phyloP scores from a whole-genome alignment of 1,140 invertebrate genomes.

The Danaus melanippus region DNA sequence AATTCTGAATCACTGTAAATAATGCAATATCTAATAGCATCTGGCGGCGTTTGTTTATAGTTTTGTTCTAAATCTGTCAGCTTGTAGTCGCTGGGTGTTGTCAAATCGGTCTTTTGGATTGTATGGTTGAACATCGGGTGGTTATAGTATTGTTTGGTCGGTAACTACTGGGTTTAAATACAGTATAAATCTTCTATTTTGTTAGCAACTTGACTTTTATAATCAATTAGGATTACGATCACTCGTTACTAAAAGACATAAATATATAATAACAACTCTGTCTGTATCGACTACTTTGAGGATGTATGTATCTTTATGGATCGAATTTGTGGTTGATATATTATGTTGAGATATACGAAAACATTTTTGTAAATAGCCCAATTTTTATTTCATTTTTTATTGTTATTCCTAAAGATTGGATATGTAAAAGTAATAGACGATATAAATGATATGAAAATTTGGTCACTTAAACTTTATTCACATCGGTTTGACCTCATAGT shows the following conservation, averaged over 20 bases:
- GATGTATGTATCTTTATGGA: constrained; percentile 10
- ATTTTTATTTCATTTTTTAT: too few relatives aligned
- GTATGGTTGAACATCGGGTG: too few relatives aligned
- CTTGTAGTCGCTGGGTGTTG: constrained; percentile 1
- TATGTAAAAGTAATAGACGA: too few relatives aligned
- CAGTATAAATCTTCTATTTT: constrained; percentile 45
- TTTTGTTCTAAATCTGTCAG: constrained; percentile 6
- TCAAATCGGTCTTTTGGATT: constrained; percentile 1
- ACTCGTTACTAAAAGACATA: constrained; percentile 24
- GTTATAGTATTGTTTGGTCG: background rate
- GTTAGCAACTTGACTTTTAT: constrained; percentile 48
- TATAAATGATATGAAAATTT: too few relatives aligned
- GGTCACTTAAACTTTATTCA: too few relatives aligned
- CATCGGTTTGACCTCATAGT: too few relatives aligned
- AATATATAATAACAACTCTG: constrained; percentile 18
- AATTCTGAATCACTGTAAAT: too few relatives aligned
- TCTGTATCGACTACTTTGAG: constrained; percentile 33
- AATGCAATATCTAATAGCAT: too few relatives aligned
- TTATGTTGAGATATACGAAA: background rate
- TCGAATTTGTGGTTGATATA: constrained; percentile 1
- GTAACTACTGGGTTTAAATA: constrained; percentile 28
- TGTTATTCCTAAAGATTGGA: too few relatives aligned
- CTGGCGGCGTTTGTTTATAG: background rate
- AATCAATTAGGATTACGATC: constrained; percentile 51
- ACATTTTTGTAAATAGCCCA: background rate